Evolutionary conservation across 2,888 invertebrate species (phyloP).

Genomic region (Pseudococcus viburni): DNA sequence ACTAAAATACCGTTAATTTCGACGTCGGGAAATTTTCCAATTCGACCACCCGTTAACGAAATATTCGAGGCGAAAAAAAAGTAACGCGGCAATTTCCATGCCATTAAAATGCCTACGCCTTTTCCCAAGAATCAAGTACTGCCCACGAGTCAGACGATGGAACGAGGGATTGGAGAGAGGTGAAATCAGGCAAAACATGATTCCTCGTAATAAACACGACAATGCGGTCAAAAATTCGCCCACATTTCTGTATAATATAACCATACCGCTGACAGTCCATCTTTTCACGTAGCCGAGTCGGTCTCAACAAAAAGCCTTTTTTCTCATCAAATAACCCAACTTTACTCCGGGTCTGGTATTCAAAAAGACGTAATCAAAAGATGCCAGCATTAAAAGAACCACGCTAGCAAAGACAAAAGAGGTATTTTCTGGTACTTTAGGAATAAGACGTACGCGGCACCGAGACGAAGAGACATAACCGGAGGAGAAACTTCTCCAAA

Average conservation of each 20-base stretch:
- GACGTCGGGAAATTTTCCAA: not conserved
- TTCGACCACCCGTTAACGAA: not conserved
- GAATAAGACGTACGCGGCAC: not conserved
- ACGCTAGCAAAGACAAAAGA: not conserved
- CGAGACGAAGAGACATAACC: not conserved
- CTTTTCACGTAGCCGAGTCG: not conserved
- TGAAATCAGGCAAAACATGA: not conserved
- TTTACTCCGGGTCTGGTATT: not conserved
- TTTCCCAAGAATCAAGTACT: not conserved
- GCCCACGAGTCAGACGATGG: not conserved
- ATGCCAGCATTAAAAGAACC: not conserved
- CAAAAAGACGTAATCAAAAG: conserved; percentile 25
- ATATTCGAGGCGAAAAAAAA: not conserved
- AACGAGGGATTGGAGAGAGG: not conserved
- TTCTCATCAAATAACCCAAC: not conserved
- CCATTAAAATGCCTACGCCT: conserved; percentile 20
- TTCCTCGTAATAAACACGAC: not conserved
- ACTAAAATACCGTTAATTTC: not conserved
- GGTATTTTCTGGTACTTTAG: not conserved
- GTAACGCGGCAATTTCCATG: not conserved
- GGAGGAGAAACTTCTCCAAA: not conserved
- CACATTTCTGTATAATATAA: not conserved
- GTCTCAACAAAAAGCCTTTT: not conserved
- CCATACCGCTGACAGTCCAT: not conserved
- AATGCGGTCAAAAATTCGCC: not conserved